These are phyloP conservation scores for Rhincodon typus DNA, from an alignment of 2,797 vertebrate species.

Conservation along the genomic window DNA sequence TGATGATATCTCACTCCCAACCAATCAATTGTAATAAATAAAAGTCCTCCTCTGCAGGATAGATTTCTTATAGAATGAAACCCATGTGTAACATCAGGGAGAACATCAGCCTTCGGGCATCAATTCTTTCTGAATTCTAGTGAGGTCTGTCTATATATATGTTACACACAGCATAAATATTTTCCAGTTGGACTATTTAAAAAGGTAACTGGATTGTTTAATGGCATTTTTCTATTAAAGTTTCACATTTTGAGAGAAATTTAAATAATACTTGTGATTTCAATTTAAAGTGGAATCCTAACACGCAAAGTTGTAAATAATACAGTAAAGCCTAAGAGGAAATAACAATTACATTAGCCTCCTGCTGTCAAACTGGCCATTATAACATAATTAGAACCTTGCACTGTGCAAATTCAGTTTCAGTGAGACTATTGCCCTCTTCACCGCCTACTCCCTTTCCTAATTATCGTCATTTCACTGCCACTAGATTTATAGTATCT, in stretches of 20 bases:
- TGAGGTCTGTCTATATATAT: too few relatives aligned
- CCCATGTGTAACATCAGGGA: too few relatives aligned
- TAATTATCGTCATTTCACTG: slow-evolving; percentile 27
- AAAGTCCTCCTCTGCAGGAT: not conserved
- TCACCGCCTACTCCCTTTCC: slow-evolving; percentile 25
- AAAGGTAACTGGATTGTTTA: slow-evolving; percentile 1
- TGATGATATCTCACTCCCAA: too few relatives aligned
- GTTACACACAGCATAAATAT: not conserved
- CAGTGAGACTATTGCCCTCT: slow-evolving; percentile 17
- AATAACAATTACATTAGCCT: slow-evolving; percentile 32
- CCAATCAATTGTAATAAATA: not conserved
- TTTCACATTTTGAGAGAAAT: not conserved
- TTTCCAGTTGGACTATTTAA: not conserved
- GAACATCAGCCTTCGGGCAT: not conserved
- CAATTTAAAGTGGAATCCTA: not conserved
- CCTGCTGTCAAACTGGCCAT: slow-evolving; percentile 33
- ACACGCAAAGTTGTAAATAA: slow-evolving; percentile 17
- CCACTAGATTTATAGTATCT: slow-evolving; percentile 6
- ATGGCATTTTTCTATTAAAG: not conserved
- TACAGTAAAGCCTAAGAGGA: slow-evolving; percentile 5
- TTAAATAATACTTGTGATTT: not conserved
- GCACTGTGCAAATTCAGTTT: slow-evolving; percentile 31
- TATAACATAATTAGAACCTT: slow-evolving; percentile 27
- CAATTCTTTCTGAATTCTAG: not conserved
- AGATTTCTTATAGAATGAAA: not conserved